Evolutionary conservation across 2,888 invertebrate genomes (phyloP), one percentile per base, ranked within the genome.

Genomic region (Papilio gigon): DNA sequence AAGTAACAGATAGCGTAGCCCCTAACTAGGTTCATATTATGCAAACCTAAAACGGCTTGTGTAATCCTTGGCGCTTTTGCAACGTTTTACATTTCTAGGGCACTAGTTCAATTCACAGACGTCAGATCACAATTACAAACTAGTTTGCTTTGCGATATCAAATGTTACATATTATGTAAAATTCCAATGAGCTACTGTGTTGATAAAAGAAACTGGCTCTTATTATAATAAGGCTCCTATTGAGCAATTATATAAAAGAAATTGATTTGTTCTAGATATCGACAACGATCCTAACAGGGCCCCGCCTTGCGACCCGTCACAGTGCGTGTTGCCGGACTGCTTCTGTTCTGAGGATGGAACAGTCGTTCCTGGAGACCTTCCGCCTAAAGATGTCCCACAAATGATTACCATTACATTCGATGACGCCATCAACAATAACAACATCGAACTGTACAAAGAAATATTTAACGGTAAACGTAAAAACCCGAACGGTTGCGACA

Each of bases 371-470:
- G 97, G 97, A 14, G 97, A 97, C 81, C 89, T 97, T 61, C 97
- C 96, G 14, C 85, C 95, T 72, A 96, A 95, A 88, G 97, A 97
- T 80, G 97, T 98, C 0, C 98, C 98, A 5, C 97, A 98, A 92
- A 98, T 98, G 98, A 95, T 98, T 82, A 97, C 97, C 69, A 96
- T 98, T 83, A 98, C 98, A 63, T 98, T 98, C 84, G 98, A 98
- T 83, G 98, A 98, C 80, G 98, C 98, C 80, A 97, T 98, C 88
- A 98, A 98, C 88, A 97, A 97, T 89, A 97, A 98, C 91, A 98
- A 98, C 89, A 98, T 98, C 83, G 97, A 97, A 78, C 91, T 98
- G 63, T 98, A 98, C 93, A 97, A 97, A 85, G 97, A 97, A 81
- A 97, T 98, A 73, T 98, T 98, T 91, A 97, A 95, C 85, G 95